Base-by-base conservation (phyloP, 2,888 invertebrate species). In the Sphaerophoria taeniata region DNA sequence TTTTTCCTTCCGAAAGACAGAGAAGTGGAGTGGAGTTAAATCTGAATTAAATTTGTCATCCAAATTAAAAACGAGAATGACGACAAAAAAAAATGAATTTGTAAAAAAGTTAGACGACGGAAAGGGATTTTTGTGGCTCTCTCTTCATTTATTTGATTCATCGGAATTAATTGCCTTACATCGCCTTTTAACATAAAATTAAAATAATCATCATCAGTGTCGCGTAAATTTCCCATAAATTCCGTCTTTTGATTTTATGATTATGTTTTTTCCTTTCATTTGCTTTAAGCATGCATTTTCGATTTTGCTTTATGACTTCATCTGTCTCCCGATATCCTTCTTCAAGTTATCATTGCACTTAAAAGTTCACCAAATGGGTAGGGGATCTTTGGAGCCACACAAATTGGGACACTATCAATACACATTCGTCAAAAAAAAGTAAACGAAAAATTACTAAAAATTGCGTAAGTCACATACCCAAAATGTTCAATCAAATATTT, bases 1-100 rank as follows among this genome's bases (percentile, higher is more conserved):
- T 12, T 39, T n/a, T 16, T 49, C 49, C 4, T 14, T 45, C 9
- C 6, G 6, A 2, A 24, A n/a, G 3, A 11, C 1, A 6, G 16
- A 67, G 39, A 43, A 43, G 24, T 24, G 7, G 31, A 34, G 45
- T 47, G 39, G 39, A 60, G n/a, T 73, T 51, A 70, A 56, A 83
- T 78, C 63, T 70, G 70, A 83, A 83, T 83, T 78, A 69, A 82
- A 77, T 82, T 82, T 82, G 39, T 73, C 71, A 53, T 55, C 67
- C 31, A 67, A 51, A 67, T 67, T 67, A 43, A 65, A 49, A 55
- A 63, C 31, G 24, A 61, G 12, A 14, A 51, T 43, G 61, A 24
- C 39, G 34, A 65, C 45, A 65, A 36, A 45, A 71, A 45, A 53
- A 6, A 1, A 39, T 12, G 14, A 4, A 43, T 11, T 11, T n/a